Evolutionary conservation across 2,797 vertebrate genomes (phyloP).

Genomic region (Onychomys torridus): DNA sequence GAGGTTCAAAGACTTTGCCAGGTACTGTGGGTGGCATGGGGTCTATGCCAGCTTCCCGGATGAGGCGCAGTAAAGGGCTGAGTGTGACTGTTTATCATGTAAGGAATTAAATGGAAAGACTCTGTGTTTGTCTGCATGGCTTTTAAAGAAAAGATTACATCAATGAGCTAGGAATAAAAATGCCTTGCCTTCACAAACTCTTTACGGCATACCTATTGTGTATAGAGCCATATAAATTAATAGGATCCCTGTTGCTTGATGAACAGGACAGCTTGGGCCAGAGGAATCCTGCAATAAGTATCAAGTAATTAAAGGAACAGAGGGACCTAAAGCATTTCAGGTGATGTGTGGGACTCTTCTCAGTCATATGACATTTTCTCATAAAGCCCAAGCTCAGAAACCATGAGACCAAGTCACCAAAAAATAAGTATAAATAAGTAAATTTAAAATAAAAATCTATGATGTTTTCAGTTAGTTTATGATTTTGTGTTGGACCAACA

Average conservation of each 20-base stretch:
- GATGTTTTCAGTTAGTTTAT: background rate
- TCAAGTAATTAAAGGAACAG: background rate
- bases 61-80: background rate
- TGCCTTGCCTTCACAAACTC: background rate
- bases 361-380: background rate
- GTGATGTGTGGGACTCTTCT: background rate
- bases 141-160: slow-evolving; percentile 4
- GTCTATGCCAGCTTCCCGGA: background rate
- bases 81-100: background rate
- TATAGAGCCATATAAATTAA: background rate
- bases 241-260: background rate
- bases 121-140: background rate
- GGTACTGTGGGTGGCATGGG: background rate
- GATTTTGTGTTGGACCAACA: background rate
- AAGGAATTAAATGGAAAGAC: background rate
- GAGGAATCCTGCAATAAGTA: background rate
- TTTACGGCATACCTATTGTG: background rate
- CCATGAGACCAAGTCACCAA: background rate
- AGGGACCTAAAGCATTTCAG: background rate
- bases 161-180: background rate
- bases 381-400: background rate
- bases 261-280: background rate
- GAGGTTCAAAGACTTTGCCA: background rate
- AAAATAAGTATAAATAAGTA: background rate
- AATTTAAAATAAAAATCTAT: background rate